phyloP scores from a whole-genome alignment of 92 coral and sea anemone genomes.

The Epizoanthus fatuus region DNA sequence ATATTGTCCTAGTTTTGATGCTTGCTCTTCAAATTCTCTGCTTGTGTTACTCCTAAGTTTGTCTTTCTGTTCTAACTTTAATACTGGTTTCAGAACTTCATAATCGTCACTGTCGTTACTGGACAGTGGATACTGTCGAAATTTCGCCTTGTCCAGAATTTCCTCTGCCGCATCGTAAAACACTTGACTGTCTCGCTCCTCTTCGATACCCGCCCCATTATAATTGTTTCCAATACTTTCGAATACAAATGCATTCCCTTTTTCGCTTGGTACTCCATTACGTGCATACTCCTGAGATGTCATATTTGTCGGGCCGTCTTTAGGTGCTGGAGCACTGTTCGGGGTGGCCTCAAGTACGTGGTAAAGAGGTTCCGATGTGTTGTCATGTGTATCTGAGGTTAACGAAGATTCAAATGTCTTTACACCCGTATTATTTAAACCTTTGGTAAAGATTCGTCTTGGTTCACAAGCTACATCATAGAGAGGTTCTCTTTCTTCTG shows the following conservation, averaged over 20 bases:
- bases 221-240: not conserved
- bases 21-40: not conserved
- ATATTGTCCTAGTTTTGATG: not conserved
- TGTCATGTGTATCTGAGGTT: constrained; percentile 9
- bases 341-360: constrained; percentile 10
- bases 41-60: not conserved
- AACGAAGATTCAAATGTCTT: constrained; percentile 8
- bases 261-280: not conserved
- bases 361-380: constrained; percentile 23
- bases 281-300: not conserved
- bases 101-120: constrained; percentile 27
- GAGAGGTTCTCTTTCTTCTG: constrained; percentile 14
- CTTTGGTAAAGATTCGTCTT: constrained; percentile 10
- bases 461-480: constrained; percentile 42
- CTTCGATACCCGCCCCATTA: not conserved
- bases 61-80: not conserved
- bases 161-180: not conserved
- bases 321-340: not conserved
- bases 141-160: not conserved
- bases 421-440: not conserved
- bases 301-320: not conserved
- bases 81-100: not conserved
- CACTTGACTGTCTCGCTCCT: not conserved
- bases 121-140: constrained; percentile 8
- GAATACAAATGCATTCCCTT: not conserved